Conservation (phyloP, 2,797 vertebrate genomes). For the Tinamus major region DNA sequence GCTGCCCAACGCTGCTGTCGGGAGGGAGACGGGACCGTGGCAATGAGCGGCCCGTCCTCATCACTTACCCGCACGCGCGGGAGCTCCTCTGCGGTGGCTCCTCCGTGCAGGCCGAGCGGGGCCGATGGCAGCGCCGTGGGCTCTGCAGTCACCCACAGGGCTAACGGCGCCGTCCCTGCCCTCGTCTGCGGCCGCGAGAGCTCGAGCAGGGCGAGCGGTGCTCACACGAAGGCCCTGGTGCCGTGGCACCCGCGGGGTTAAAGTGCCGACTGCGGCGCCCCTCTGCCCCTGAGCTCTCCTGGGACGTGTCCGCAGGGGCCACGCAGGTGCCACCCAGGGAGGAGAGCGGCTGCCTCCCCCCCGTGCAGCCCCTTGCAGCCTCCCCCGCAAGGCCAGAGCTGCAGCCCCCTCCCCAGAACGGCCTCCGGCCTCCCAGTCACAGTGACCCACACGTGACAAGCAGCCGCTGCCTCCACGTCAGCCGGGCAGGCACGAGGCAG, state of each 20-base stretch:
- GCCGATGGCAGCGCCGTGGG: background rate
- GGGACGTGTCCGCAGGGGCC: background rate
- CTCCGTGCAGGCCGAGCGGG: background rate
- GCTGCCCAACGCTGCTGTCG: fast-evolving
- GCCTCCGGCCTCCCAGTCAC: fast-evolving
- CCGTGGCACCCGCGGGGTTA: background rate
- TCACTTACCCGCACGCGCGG: background rate
- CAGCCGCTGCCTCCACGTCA: fast-evolving
- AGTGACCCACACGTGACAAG: background rate
- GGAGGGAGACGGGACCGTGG: background rate
- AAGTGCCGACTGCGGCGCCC: background rate
- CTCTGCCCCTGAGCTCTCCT: no score
- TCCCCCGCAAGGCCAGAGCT: background rate
- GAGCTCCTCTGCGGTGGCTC: background rate
- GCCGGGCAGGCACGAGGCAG: background rate
- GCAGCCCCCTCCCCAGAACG: fast-evolving
- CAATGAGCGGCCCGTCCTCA: background rate
- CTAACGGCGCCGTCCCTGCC: background rate
- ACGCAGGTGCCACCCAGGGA: background rate
- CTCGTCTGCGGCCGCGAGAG: background rate
- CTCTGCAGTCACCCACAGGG: background rate
- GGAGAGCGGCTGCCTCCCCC: background rate
- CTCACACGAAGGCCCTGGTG: background rate
- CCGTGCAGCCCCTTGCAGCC: background rate
- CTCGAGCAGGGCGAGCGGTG: fast-evolving